Evolutionary conservation across 2,888 invertebrate species (phyloP), one percentile per base, ranked within the genome.

Genomic region (Cepaea hortensis): DNA sequence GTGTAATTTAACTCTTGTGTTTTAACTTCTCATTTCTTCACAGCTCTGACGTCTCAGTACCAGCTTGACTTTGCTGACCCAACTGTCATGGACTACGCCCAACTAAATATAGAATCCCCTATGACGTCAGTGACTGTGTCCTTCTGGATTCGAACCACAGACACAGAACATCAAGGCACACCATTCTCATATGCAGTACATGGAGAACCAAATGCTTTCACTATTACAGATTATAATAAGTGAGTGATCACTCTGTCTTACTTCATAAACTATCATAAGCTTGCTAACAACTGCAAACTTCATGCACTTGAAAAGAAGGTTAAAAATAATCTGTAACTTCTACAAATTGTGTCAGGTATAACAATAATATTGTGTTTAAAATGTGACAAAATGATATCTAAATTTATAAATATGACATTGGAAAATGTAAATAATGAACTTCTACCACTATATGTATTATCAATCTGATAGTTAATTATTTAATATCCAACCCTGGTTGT

Each of bases 191-290:
- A 96, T 91, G 96, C 96, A 13, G 96, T 96, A 0, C 81, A 86
- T 3, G 88, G 85, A 0, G 91, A 94, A 75, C 96, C 96, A 90
- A 96, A 96, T 92, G 95, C 96, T 0, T 95, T 96, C 88, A 96
- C 96, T 0, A 91, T 96, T 72, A 96, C 96, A 0, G 96, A 96
- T 93, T 96, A 96, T 93, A 96, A 96, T 91, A 96, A 96, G 96
- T 96, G 94, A 93, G 93, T 79, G 62, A n/a, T 79, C 13, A 62
- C 5, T 62, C 5, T 90, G 18, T 61, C 23, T 73, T 50, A 55
- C 6, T 55, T 55, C 55, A 55, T 55, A 9, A 6, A 55, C 55
- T 55, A 55, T 55, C 55, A 35, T 35, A 35, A 35, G 35, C 35
- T 35, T 35, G 35, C 35, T 35, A 35, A 35, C 35, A 35, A 35